These are phyloP conservation scores for Papilio gigon DNA, from an alignment of 2,888 invertebrate genomes.

Conservation along the genomic window DNA sequence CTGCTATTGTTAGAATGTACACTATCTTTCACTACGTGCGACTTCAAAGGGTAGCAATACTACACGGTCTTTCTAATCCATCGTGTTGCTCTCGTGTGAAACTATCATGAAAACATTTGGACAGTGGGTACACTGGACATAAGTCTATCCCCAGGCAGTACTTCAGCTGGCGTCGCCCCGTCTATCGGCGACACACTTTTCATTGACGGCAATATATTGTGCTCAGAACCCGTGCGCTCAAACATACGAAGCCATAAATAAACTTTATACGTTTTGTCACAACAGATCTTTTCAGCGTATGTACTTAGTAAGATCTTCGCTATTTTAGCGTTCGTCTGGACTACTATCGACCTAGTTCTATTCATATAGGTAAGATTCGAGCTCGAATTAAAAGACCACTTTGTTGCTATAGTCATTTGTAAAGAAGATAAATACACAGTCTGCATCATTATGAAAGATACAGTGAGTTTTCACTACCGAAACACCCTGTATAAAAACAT, in stretches of 20 bases:
- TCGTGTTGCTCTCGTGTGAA: neutral
- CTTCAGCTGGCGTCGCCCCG: constrained; percentile 66
- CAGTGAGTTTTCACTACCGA: neutral
- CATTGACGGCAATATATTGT: constrained; percentile 68
- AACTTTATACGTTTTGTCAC: constrained; percentile 32
- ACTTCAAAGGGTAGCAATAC: neutral
- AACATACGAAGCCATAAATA: constrained; percentile 37
- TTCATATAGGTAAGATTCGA: constrained; percentile 25
- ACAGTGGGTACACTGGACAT: neutral
- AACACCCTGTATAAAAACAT: too few species aligned
- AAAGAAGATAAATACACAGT: neutral
- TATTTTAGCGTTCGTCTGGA: too few species aligned
- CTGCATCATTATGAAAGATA: too few species aligned
- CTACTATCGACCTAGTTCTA: constrained; percentile 33
- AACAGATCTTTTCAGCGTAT: constrained; percentile 36
- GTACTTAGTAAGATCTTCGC: constrained; percentile 27
- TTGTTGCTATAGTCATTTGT: neutral
- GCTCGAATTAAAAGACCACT: neutral
- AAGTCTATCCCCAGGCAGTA: constrained; percentile 14
- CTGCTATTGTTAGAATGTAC: neutral
- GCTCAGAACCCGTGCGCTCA: constrained; percentile 23
- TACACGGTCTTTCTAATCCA: neutral
- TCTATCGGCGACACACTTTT: constrained; percentile 77
- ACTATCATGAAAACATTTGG: neutral
- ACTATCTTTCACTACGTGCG: too few species aligned